Evolutionary conservation across 2,797 vertebrate genomes (phyloP).

Genomic region (Apogon hyalosoma): DNA sequence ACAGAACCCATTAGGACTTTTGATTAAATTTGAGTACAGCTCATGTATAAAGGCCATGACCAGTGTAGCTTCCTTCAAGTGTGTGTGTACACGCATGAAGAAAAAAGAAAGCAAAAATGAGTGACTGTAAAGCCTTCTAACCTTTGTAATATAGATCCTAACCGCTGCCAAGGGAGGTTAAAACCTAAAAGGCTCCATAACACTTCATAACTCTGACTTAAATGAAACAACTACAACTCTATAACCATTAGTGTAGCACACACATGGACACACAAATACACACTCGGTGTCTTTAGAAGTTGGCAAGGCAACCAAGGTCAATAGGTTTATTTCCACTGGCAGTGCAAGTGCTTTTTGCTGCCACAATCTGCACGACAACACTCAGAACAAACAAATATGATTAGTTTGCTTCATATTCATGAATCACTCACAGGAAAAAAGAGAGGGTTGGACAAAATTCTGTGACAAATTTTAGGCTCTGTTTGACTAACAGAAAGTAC

Average conservation of each 20-base stretch:
- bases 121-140: slow-evolving; percentile 65
- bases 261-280: slow-evolving; percentile 22
- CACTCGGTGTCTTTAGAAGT: slow-evolving; percentile 60
- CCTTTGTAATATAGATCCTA: slow-evolving; percentile 77
- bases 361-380: slow-evolving; percentile 54
- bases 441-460: not conserved
- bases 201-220: slow-evolving; percentile 82
- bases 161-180: slow-evolving; percentile 80
- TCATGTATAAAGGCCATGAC: slow-evolving; percentile 67
- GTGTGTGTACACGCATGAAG: slow-evolving; percentile 14
- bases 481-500: too few relatives aligned
- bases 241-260: slow-evolving; percentile 67
- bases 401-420: slow-evolving; percentile 36
- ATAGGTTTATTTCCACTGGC: slow-evolving; percentile 72
- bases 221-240: slow-evolving; percentile 80
- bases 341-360: slow-evolving; percentile 52
- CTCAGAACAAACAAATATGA: slow-evolving; percentile 60
- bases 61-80: slow-evolving; percentile 57
- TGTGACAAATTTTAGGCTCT: not conserved
- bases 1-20: slow-evolving; percentile 90
- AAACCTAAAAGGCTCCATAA: slow-evolving; percentile 71
- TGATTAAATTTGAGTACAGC: slow-evolving; percentile 83
- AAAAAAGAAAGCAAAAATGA: slow-evolving; percentile 57
- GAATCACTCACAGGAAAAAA: slow-evolving; percentile 21
- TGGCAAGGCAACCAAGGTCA: slow-evolving; percentile 72